Evolutionary conservation across 2,888 invertebrate genomes (phyloP).

Genomic region (Perizoma affinitatum): DNA sequence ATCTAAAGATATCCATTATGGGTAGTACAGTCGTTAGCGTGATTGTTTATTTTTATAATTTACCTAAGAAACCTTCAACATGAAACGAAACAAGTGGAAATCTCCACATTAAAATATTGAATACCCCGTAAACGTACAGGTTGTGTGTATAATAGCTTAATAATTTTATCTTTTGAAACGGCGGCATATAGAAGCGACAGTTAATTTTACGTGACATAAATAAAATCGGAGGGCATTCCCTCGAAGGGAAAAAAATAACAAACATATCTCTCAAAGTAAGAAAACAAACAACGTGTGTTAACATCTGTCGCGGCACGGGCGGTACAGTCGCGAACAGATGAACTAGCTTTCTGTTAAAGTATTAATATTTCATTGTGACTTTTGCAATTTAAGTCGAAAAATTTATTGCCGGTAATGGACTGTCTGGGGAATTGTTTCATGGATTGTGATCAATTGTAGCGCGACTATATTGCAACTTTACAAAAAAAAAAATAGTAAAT

Average conservation of each 20-base stretch:
- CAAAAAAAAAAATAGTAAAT: neutral
- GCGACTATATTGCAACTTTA: neutral
- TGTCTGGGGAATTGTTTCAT: conserved; percentile 2
- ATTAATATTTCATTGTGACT: conserved; percentile 31
- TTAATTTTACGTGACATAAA: conserved; percentile 81
- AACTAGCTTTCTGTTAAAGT: conserved; percentile 7
- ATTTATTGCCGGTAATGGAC: conserved; percentile 19
- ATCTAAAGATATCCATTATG: too few relatives aligned
- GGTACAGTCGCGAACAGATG: conserved; percentile 55
- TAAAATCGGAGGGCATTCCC: conserved; percentile 71
- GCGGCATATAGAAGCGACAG: conserved; percentile 61
- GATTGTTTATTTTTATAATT: too few relatives aligned
- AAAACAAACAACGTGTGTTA: conserved; percentile 83
- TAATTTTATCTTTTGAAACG: conserved; percentile 56
- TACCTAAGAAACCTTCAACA: too few relatives aligned
- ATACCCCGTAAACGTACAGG: conserved; percentile 2
- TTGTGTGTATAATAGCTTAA: conserved; percentile 11
- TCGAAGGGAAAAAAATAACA: conserved; percentile 71
- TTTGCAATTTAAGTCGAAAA: conserved; percentile 17
- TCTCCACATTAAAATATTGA: too few relatives aligned
- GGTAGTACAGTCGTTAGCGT: too few relatives aligned
- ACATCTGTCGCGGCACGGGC: conserved; percentile 80
- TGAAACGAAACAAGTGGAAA: too few relatives aligned
- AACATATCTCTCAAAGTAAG: conserved; percentile 81
- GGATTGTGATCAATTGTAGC: conserved; percentile 10